A percentile compares a stretch with the other conserved stretches of the same genome.
Evolutionary conservation across 2,888 invertebrate genomes (phyloP).

Genomic region (Mesoligia furuncula): DNA sequence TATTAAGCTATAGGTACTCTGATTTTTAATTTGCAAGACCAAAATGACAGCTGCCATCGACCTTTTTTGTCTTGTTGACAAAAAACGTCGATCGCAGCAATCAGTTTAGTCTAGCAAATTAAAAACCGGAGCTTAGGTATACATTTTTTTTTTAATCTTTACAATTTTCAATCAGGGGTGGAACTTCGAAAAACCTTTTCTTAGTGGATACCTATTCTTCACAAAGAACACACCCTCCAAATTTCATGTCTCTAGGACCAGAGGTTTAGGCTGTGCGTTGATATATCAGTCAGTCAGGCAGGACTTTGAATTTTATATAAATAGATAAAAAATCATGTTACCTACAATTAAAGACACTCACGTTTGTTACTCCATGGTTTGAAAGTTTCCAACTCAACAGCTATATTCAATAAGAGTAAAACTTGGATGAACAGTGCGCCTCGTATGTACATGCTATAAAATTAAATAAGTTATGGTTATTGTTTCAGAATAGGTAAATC

Average conservation of each 20-base stretch:
- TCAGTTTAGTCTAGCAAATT: too few relatives aligned
- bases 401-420: slow-evolving; percentile 72
- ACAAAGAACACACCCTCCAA: too few relatives aligned
- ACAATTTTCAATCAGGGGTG: background rate
- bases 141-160: too few relatives aligned
- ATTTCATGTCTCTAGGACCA: too few relatives aligned
- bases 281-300: too few relatives aligned
- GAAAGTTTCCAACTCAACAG: slow-evolving; percentile 71
- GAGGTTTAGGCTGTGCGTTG: too few relatives aligned
- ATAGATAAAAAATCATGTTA: background rate
- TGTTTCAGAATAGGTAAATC: slow-evolving; percentile 22
- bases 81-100: too few relatives aligned
- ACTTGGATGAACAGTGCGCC: slow-evolving; percentile 72
- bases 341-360: slow-evolving; percentile 72
- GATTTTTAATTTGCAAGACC: background rate
- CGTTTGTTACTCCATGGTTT: slow-evolving; percentile 78
- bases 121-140: background rate
- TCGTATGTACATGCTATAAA: slow-evolving; percentile 75
- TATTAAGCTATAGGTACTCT: background rate
- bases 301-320: too few relatives aligned
- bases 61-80: too few relatives aligned
- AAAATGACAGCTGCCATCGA: too few relatives aligned
- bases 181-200: too few relatives aligned
- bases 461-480: slow-evolving; percentile 56
- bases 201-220: too few relatives aligned